A percentile compares a stretch with the other conserved stretches of the same genome.
Evolutionary conservation across 1,140 invertebrate species (phyloP).

Genomic region (Phenacoccus solenopsis): DNA sequence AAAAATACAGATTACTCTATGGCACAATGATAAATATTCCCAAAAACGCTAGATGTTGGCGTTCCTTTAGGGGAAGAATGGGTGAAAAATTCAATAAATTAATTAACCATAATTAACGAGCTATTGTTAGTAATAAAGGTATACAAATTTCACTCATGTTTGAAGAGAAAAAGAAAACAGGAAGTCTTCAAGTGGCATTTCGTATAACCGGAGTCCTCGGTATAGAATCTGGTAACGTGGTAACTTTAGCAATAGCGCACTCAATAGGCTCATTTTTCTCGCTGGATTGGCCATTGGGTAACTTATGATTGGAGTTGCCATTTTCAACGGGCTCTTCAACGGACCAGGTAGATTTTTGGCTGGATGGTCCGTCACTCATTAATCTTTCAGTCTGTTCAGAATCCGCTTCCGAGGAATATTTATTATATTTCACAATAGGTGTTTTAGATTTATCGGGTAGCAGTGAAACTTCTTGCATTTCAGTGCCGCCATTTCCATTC

Average conservation of each 20-base stretch:
- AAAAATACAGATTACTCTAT: too few relatives aligned
- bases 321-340: not conserved
- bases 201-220: slow-evolving; percentile 24
- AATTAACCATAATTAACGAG: not conserved
- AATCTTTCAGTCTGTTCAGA: slow-evolving; percentile 22
- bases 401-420: slow-evolving; percentile 21
- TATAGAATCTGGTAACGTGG: slow-evolving; percentile 22
- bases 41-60: too few relatives aligned
- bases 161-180: not conserved
- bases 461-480: slow-evolving; percentile 26
- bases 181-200: not conserved
- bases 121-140: too few relatives aligned
- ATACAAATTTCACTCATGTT: too few relatives aligned
- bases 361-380: not conserved
- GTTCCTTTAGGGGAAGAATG: too few relatives aligned
- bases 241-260: slow-evolving; percentile 24
- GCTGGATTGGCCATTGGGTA: not conserved
- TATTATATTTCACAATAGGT: not conserved
- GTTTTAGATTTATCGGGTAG: slow-evolving; percentile 11
- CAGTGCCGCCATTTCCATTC: slow-evolving; percentile 21
- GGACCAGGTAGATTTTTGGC: not conserved
- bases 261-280: slow-evolving; percentile 22
- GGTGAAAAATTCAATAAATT: not conserved
- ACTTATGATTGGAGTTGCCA: not conserved
- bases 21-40: not conserved